Percentiles rank a stretch among this genome's conserved stretches.
phyloP scores from a whole-genome alignment of 2,113 vertebrate genomes.

The Vombatus ursinus region DNA sequence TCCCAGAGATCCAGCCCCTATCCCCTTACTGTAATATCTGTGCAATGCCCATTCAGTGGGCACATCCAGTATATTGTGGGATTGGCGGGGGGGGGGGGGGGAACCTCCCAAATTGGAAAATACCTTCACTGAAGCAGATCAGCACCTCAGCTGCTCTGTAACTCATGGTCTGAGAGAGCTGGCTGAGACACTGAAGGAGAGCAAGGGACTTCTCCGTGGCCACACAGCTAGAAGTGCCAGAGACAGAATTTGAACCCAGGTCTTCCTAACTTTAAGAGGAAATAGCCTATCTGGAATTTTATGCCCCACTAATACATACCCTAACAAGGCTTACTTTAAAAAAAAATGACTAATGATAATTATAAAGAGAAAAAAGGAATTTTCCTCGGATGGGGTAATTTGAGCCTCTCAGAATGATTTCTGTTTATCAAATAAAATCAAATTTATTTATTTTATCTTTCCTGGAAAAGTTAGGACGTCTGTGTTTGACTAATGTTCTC shows the following conservation, averaged over 20 bases:
- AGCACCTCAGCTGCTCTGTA: background rate
- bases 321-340: background rate
- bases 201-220: background rate
- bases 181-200: background rate
- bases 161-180: background rate
- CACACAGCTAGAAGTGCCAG: background rate
- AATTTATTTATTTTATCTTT: constrained; percentile 58
- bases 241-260: background rate
- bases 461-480: constrained; percentile 50
- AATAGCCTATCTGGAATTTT: background rate
- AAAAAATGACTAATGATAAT: background rate
- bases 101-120: background rate
- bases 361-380: background rate
- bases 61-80: background rate
- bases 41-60: background rate
- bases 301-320: background rate
- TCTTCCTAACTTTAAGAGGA: background rate
- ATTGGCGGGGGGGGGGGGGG: background rate
- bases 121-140: background rate
- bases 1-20: background rate
- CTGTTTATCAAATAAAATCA: constrained; percentile 9
- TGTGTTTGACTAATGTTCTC: constrained; percentile 51
- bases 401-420: constrained; percentile 11
- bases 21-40: background rate
- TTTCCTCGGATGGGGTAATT: background rate